Conservation (phyloP, 2,888 invertebrate genomes). For the Congeria kusceri region DNA sequence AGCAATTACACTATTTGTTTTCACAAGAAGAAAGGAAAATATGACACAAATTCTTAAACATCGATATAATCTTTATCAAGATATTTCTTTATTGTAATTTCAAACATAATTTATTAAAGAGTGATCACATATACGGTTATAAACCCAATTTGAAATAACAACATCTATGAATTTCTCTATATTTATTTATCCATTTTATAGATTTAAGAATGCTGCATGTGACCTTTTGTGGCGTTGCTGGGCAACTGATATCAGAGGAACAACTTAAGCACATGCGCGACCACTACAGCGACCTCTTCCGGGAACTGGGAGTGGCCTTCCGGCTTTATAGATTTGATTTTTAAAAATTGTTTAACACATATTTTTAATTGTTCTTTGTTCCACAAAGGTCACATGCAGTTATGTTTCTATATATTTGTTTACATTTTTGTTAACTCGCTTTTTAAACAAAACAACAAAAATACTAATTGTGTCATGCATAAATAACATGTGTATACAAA, state of each 20-base stretch:
- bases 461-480: too few relatives aligned
- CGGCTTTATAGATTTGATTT: constrained; percentile 55
- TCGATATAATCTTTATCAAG: too few relatives aligned
- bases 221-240: constrained; percentile 57
- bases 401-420: neutral
- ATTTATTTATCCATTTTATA: neutral
- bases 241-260: constrained; percentile 32
- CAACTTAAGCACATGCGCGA: constrained; percentile 32
- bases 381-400: constrained; percentile 42
- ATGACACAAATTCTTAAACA: too few relatives aligned
- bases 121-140: too few relatives aligned
- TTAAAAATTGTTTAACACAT: constrained; percentile 13
- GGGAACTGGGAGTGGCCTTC: constrained; percentile 35
- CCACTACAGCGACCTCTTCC: constrained; percentile 44
- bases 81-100: too few relatives aligned
- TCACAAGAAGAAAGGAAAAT: too few relatives aligned
- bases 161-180: neutral
- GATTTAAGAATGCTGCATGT: constrained; percentile 43
- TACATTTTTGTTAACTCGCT: too few relatives aligned
- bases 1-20: too few relatives aligned
- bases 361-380: neutral
- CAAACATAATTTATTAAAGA: too few relatives aligned
- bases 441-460: neutral
- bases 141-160: too few relatives aligned
- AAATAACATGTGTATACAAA: neutral